Evolutionary conservation across 30 jellyfish, hydroid and myxozoan genomes (phyloP).

Genomic region (Nemopilema nomurai): DNA sequence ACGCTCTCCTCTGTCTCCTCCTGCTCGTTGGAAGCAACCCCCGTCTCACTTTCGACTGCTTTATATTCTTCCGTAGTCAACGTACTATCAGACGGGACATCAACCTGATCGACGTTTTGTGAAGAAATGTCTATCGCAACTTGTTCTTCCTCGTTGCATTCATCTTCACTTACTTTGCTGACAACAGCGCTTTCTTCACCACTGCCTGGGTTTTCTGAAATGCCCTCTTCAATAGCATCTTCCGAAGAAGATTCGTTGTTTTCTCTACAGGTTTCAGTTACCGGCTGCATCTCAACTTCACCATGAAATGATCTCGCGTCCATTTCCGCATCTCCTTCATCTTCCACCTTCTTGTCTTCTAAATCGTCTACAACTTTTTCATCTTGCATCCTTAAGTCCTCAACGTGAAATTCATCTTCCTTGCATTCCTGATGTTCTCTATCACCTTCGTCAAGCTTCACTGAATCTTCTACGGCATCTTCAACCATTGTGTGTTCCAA

Average conservation of each 20-base stretch:
- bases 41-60: not conserved
- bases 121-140: not conserved
- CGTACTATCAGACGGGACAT: not conserved
- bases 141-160: not conserved
- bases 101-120: not conserved
- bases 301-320: not conserved
- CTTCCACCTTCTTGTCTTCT: too few relatives aligned
- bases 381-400: too few relatives aligned
- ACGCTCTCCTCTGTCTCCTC: slow-evolving; percentile 27
- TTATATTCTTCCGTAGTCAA: not conserved
- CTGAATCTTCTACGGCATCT: too few relatives aligned
- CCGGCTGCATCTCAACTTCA: not conserved
- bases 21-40: not conserved
- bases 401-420: too few relatives aligned
- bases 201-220: not conserved
- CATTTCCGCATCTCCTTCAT: not conserved
- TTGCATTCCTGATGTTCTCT: too few relatives aligned
- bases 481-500: too few relatives aligned
- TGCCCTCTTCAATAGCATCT: not conserved
- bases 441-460: too few relatives aligned
- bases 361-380: too few relatives aligned
- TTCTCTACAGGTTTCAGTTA: not conserved
- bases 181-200: not conserved
- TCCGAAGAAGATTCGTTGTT: not conserved
- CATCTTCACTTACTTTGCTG: not conserved